Conservation (phyloP, 2,888 invertebrate genomes). For the Lingula anatina region DNA sequence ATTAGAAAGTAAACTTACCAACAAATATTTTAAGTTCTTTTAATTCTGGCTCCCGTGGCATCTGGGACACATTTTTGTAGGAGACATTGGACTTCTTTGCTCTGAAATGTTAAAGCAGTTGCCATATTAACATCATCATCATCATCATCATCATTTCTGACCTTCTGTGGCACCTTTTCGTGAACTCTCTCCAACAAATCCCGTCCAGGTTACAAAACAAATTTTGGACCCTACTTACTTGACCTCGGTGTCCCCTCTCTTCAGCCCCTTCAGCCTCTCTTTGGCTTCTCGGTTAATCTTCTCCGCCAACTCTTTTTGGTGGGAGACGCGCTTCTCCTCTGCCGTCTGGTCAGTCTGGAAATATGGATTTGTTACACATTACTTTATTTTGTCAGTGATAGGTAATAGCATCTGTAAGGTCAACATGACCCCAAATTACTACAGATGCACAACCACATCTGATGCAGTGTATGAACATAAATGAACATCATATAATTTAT, state of each 20-base stretch:
- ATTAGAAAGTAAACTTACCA: constrained; percentile 69
- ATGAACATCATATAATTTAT: too few species aligned
- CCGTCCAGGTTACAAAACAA: too few species aligned
- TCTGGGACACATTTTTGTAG: constrained; percentile 84
- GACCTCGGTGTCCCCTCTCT: constrained; percentile 44
- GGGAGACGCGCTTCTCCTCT: constrained; percentile 94
- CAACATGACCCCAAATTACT: too few species aligned
- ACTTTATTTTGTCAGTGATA: not conserved
- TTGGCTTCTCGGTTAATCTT: constrained; percentile 88
- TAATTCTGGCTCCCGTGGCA: constrained; percentile 91
- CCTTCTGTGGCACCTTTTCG: too few species aligned
- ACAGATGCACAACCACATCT: too few species aligned
- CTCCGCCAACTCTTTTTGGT: constrained; percentile 90
- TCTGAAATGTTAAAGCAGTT: constrained; percentile 31
- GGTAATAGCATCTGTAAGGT: too few species aligned
- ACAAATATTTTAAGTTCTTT: constrained; percentile 91
- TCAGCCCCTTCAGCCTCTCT: constrained; percentile 82
- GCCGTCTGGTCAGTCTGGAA: constrained; percentile 80
- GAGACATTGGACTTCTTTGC: constrained; percentile 91
- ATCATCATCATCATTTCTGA: too few species aligned
- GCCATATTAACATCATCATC: too few species aligned
- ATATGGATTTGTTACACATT: too few species aligned
- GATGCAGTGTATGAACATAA: too few species aligned
- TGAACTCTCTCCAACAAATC: too few species aligned
- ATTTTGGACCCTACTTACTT: too few species aligned